Evolutionary conservation across 2,113 vertebrate species (phyloP), one percentile per base, ranked within the genome.

Genomic region (Apodemus sylvaticus): DNA sequence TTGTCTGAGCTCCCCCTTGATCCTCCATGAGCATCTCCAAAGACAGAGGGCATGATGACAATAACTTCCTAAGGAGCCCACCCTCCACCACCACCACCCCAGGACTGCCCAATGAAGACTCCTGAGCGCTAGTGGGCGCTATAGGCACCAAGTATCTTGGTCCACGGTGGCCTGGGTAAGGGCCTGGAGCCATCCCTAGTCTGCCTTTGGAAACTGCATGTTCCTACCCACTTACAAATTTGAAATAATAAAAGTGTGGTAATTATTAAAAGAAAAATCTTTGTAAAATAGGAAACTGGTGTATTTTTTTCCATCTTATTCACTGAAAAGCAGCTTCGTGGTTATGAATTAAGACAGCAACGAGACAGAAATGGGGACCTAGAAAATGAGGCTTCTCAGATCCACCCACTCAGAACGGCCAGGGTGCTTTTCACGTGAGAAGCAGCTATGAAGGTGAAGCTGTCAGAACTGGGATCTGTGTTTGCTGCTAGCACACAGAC

Each of bases 321-420:
- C 26, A 78, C 71, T 3, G 12, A 34, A 42, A 2, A 62, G 53
- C 45, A 73, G 26, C 19, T 89, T 45, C 77, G 3, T 82, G 31
- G n/a, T 31, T 94, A 26, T 42, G 34, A 85, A 66, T 45, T 88
- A 87, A 51, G 60, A 31, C 6, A 31, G 17, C 77, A 68, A 91
- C 24, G 93, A 89, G 20, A 93, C n/a, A 95, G 36, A 96, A 88
- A 88, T 34, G 10, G 70, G 22, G 36, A 34, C 76, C 76, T 85
- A 85, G 42, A 60, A 90, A 16, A 24, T 58, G 1, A 11, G 60
- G 20, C 53, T 70, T 45, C 71, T 91, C 19, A 4, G 48, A 60
- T 62, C 42, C 34, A 16, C n/a, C 53, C 64, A 6, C 58, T 77
- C 36, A 68, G 42, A 94, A 81, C n/a, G n/a, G n/a, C 51, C 77